A percentile compares a stretch with the other conserved stretches of the same genome.
Evolutionary conservation across 2,888 invertebrate species (phyloP).

Genomic region (Cantharis nigra): DNA sequence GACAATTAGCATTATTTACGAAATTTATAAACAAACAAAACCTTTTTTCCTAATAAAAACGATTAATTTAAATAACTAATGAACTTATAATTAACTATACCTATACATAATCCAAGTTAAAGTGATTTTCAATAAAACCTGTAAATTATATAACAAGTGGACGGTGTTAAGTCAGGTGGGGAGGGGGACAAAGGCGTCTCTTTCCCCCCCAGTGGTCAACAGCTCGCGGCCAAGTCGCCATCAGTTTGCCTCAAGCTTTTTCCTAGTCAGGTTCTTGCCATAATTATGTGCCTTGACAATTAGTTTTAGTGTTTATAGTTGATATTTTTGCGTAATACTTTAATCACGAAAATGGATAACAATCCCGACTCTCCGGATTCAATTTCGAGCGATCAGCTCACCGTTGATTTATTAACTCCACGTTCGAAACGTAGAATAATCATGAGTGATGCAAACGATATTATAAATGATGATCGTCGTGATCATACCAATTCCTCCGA

Average conservation of each 20-base stretch:
- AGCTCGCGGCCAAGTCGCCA: slow-evolving; percentile 53
- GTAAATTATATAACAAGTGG: slow-evolving; percentile 50
- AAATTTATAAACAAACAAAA: not conserved
- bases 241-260: slow-evolving; percentile 54
- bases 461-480: slow-evolving; percentile 24
- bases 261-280: slow-evolving; percentile 49
- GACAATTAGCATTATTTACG: not conserved
- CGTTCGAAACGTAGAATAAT: slow-evolving; percentile 47
- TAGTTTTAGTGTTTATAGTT: slow-evolving; percentile 35
- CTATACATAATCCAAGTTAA: not conserved
- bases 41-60: not conserved
- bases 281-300: slow-evolving; percentile 43
- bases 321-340: slow-evolving; percentile 1
- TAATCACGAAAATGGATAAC: slow-evolving; percentile 45
- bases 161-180: slow-evolving; percentile 45
- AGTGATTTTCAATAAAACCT: slow-evolving; percentile 35
- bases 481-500: slow-evolving; percentile 41
- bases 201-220: slow-evolving; percentile 48
- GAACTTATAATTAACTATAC: not conserved
- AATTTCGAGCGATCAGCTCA: slow-evolving; percentile 53
- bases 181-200: slow-evolving; percentile 38
- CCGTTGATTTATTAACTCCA: slow-evolving; percentile 51
- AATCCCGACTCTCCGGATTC: slow-evolving; percentile 56
- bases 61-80: not conserved
- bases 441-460: slow-evolving; percentile 35